Percentiles rank a stretch among this genome's conserved stretches.
These are phyloP conservation scores for Diplosoma virens DNA, from an alignment of 23 tunicate genomes.

Conservation along the genomic window DNA sequence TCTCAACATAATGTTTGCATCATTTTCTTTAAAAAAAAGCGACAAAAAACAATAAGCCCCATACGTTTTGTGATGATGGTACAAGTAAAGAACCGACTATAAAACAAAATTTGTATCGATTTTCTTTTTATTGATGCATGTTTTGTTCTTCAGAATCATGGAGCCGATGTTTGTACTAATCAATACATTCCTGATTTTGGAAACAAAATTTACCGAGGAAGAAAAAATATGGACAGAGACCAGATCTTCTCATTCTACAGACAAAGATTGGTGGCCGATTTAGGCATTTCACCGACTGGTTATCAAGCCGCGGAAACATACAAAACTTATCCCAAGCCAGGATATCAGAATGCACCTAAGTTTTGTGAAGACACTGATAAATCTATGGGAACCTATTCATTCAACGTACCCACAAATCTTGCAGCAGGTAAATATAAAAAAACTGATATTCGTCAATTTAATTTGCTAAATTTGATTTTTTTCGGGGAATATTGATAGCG, in stretches of 20 bases:
- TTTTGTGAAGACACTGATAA: conserved; percentile 82
- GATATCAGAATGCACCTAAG: conserved; percentile 79
- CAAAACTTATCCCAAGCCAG: conserved; percentile 62
- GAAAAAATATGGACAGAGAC: conserved; percentile 9
- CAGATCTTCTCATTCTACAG: conserved; percentile 13
- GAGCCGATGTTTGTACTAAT: conserved; percentile 74
- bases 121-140: no score
- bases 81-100: no score
- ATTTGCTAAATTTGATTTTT: no score
- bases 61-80: no score
- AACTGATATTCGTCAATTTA: no score
- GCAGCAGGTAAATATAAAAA: conserved; percentile 53
- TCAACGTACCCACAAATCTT: conserved; percentile 67
- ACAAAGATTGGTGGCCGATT: conserved; percentile 37
- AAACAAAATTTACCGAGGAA: conserved; percentile 49
- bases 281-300: conserved; percentile 59
- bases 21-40: no score
- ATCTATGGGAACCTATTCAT: conserved; percentile 72
- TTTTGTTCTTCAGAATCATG: conserved; percentile 90
- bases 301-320: not conserved
- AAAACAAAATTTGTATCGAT: no score
- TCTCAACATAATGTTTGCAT: no score
- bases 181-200: conserved; percentile 66
- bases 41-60: no score
- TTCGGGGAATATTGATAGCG: no score